phyloP scores from a whole-genome alignment of 64 coral and sea anemone species.

The Dendronephthya gigantea region DNA sequence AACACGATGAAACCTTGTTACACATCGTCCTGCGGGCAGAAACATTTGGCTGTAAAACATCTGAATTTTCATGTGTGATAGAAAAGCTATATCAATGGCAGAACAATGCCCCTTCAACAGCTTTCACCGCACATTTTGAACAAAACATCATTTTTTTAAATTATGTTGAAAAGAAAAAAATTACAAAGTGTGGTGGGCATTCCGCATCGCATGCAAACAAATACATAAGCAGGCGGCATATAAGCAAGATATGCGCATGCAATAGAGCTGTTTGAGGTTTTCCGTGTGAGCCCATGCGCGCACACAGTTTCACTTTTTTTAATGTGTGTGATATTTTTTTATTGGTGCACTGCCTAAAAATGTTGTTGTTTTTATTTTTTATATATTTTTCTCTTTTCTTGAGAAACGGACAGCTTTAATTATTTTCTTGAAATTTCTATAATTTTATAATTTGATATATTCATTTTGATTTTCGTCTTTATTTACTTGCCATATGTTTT shows the following conservation, averaged over 20 bases:
- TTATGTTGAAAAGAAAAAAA: neutral
- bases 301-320: neutral
- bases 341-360: no score
- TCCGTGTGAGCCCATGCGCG: neutral
- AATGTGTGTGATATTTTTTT: neutral
- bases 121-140: neutral
- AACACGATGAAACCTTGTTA: neutral
- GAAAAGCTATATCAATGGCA: neutral
- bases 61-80: neutral
- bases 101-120: neutral
- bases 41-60: neutral
- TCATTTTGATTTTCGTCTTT: no score
- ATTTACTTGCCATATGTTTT: no score
- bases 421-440: no score
- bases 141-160: neutral
- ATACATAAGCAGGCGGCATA: no score
- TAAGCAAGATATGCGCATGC: neutral
- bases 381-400: no score
- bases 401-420: no score
- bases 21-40: neutral
- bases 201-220: no score
- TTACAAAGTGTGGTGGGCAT: no score
- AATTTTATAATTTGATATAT: no score
- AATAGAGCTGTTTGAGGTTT: neutral
- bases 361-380: no score